phyloP scores from a whole-genome alignment of 2,797 vertebrate species.

The Dicrostonyx torquatus region DNA sequence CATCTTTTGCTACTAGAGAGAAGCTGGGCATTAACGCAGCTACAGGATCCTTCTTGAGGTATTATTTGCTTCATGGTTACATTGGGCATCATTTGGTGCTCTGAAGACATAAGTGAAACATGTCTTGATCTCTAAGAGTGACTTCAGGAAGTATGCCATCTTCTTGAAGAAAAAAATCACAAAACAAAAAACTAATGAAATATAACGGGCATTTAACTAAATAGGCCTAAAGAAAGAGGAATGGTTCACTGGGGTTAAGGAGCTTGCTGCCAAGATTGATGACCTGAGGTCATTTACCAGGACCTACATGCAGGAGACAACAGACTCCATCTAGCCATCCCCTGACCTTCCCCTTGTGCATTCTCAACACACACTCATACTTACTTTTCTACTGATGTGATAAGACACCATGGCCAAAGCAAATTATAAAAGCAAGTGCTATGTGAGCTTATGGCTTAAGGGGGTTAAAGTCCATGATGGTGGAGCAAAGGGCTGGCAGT shows the following conservation, averaged over 20 bases:
- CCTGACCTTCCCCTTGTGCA: background rate
- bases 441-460: background rate
- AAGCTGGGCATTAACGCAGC: background rate
- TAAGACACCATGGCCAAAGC: background rate
- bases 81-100: background rate
- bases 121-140: background rate
- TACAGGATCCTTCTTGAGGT: background rate
- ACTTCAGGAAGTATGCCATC: background rate
- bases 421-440: background rate
- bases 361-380: background rate
- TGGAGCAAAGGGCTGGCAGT: background rate
- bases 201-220: conserved; percentile 4
- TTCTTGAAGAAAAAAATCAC: conserved; percentile 10
- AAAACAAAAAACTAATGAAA: background rate
- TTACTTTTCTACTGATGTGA: background rate
- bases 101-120: background rate
- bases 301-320: background rate
- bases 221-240: background rate
- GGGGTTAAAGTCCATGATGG: background rate
- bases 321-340: background rate
- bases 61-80: background rate
- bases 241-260: background rate
- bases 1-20: background rate
- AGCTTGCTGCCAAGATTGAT: background rate
- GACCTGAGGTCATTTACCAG: background rate